Conservation (phyloP, 2,113 vertebrate species). For the Rhinolophus sinicus region DNA sequence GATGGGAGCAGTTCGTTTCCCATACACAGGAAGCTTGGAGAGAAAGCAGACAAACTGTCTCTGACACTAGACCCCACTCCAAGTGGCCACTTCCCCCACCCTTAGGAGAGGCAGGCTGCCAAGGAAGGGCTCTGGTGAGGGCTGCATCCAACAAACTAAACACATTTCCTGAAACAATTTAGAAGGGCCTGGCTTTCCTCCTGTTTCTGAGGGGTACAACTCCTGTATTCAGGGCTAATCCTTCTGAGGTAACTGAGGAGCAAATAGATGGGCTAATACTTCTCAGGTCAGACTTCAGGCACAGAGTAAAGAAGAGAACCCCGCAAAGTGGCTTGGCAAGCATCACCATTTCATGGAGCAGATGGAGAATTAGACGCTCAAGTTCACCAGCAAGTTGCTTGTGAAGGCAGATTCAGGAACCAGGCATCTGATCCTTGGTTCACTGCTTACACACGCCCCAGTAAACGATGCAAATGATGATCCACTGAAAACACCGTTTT, state of each 20-base stretch:
- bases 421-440: neutral
- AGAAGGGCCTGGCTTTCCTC: neutral
- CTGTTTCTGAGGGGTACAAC: neutral
- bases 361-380: neutral
- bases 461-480: neutral
- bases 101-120: neutral
- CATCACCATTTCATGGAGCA: neutral
- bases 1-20: neutral
- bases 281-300: neutral
- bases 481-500: neutral
- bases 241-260: neutral
- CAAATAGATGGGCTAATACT: neutral
- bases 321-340: neutral
- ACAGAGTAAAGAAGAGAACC: neutral
- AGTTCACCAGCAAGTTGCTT: conserved; percentile 20
- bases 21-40: neutral
- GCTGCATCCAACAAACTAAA: neutral
- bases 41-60: neutral
- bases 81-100: neutral
- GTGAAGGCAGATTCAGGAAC: conserved; percentile 38
- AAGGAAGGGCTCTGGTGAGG: neutral
- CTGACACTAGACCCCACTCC: neutral
- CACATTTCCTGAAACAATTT: neutral
- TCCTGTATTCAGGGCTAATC: neutral
- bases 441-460: neutral